These are phyloP conservation scores for Physella acuta DNA, from an alignment of 1,140 invertebrate genomes.

Conservation along the genomic window DNA sequence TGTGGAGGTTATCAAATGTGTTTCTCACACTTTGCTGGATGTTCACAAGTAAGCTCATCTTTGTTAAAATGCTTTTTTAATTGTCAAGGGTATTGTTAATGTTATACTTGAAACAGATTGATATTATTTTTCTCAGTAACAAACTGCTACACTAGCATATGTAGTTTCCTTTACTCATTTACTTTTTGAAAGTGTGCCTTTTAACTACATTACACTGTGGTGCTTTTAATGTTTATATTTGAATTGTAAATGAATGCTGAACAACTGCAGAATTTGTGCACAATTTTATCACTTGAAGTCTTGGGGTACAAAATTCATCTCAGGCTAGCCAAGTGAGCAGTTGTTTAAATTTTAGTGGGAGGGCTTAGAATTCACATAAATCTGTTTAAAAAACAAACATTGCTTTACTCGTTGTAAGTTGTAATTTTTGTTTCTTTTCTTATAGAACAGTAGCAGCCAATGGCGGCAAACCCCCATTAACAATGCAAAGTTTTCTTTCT, in stretches of 20 bases:
- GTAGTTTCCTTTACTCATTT: no score
- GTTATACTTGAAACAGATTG: no score
- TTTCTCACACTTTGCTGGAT: slow-evolving; percentile 82
- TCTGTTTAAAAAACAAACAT: not conserved
- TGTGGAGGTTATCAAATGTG: slow-evolving; percentile 73
- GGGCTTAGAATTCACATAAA: not conserved
- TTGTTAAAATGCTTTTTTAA: no score
- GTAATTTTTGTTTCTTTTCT: slow-evolving; percentile 18
- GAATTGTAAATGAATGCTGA: no score
- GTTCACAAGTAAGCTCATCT: slow-evolving; percentile 35
- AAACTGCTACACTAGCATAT: no score
- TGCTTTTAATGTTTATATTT: not conserved
- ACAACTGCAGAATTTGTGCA: not conserved
- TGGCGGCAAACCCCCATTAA: slow-evolving; percentile 78
- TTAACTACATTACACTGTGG: not conserved
- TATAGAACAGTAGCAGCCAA: slow-evolving; percentile 80
- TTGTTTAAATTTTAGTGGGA: not conserved
- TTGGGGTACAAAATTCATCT: not conserved
- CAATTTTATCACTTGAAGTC: not conserved
- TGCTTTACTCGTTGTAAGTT: not conserved
- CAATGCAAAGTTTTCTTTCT: slow-evolving; percentile 83
- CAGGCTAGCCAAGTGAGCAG: not conserved
- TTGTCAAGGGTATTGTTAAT: no score
- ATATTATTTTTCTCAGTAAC: no score
- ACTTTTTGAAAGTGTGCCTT: not conserved